Conservation (phyloP, 1,140 invertebrate species). For the Ephestia elutella region DNA sequence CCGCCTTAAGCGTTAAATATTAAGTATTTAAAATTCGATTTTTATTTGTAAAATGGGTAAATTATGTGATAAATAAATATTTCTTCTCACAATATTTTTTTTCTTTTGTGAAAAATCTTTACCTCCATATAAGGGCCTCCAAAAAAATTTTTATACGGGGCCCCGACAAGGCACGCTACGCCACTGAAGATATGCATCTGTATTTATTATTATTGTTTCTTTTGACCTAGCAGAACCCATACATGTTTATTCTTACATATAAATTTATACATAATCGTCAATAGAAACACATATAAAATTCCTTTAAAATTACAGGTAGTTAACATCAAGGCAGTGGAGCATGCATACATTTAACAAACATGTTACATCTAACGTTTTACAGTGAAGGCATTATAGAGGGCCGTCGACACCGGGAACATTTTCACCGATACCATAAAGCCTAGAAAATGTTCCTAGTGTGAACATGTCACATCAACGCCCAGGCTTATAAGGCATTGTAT, state of each 20-base stretch:
- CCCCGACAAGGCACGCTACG: no score
- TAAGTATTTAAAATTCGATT: no score
- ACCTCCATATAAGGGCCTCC: no score
- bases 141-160: no score
- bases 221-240: constrained; percentile 7
- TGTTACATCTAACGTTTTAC: constrained; percentile 29
- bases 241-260: constrained; percentile 12
- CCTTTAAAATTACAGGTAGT: constrained; percentile 46
- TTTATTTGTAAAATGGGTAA: no score
- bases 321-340: constrained; percentile 62
- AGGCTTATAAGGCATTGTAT: constrained; percentile 6
- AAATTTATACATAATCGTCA: constrained; percentile 31
- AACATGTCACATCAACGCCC: background rate
- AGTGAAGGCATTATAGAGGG: constrained; percentile 21
- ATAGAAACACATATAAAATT: constrained; percentile 41
- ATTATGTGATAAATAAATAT: no score
- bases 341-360: constrained; percentile 46
- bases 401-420: no score
- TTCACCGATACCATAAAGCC: no score
- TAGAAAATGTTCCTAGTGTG: constrained; percentile 10
- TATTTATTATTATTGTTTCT: background rate
- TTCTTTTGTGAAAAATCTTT: no score
- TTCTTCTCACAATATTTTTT: no score
- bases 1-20: no score
- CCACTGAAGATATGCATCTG: background rate